Evolutionary conservation across 2,113 vertebrate genomes (phyloP).

Genomic region (Ailuropoda melanoleuca): DNA sequence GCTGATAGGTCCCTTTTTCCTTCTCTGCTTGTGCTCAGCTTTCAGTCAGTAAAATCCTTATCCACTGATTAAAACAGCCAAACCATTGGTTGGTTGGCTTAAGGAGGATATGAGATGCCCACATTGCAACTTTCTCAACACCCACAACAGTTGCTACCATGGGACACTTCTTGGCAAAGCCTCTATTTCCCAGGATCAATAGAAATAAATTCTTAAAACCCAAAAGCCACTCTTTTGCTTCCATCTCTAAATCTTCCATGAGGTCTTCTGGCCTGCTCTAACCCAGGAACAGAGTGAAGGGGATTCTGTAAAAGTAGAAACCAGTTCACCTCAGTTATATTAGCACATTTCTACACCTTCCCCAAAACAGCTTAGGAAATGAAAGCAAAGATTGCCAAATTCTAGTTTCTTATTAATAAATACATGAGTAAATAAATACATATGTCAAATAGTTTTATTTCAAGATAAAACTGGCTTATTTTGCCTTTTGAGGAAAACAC

Average conservation of each 20-base stretch:
- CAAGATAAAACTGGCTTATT: neutral
- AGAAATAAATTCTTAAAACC: neutral
- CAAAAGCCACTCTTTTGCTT: neutral
- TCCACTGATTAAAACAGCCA: neutral
- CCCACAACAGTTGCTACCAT: neutral
- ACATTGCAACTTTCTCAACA: neutral
- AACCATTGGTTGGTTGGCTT: neutral
- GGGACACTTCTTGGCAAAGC: neutral
- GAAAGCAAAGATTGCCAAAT: neutral
- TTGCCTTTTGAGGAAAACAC: neutral
- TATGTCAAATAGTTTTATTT: neutral
- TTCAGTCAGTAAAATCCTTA: neutral
- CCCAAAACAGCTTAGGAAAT: neutral
- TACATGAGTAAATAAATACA: neutral
- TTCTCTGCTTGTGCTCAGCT: neutral
- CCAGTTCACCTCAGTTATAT: neutral
- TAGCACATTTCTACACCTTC: neutral
- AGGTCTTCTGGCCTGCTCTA: neutral
- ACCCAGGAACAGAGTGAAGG: neutral
- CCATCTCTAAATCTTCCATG: neutral
- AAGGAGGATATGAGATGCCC: neutral
- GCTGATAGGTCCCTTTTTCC: neutral
- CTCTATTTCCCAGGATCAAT: neutral
- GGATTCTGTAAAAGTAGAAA: neutral
- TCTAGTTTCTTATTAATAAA: neutral